Evolutionary conservation across 2,797 vertebrate genomes (phyloP).

Genomic region (Dicrostonyx torquatus): DNA sequence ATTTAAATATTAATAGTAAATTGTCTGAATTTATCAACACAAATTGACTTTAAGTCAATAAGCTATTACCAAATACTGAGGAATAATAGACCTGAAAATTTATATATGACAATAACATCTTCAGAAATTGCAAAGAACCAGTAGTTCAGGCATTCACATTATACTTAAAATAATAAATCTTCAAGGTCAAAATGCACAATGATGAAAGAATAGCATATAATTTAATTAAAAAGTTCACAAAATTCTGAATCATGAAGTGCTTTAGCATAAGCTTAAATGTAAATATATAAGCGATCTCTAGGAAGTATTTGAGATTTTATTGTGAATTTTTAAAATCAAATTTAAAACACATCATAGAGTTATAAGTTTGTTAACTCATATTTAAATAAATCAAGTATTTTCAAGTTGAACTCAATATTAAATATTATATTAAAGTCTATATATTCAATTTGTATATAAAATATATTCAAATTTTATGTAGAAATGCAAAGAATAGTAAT

Average conservation of each 20-base stretch:
- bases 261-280: background rate
- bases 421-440: background rate
- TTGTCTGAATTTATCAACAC: background rate
- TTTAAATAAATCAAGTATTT: background rate
- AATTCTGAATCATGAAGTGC: background rate
- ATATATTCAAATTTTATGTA: background rate
- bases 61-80: background rate
- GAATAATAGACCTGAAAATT: background rate
- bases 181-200: background rate
- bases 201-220: background rate
- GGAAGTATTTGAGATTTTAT: background rate
- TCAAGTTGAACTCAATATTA: background rate
- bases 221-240: background rate
- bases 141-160: background rate
- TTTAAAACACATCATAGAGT: background rate
- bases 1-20: background rate
- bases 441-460: background rate
- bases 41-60: background rate
- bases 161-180: background rate
- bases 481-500: background rate
- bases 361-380: background rate
- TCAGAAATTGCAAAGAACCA: background rate
- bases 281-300: background rate
- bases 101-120: background rate
- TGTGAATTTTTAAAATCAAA: background rate